phyloP scores from a whole-genome alignment of 1,140 invertebrate species.

The Drosophila ogumai region DNA sequence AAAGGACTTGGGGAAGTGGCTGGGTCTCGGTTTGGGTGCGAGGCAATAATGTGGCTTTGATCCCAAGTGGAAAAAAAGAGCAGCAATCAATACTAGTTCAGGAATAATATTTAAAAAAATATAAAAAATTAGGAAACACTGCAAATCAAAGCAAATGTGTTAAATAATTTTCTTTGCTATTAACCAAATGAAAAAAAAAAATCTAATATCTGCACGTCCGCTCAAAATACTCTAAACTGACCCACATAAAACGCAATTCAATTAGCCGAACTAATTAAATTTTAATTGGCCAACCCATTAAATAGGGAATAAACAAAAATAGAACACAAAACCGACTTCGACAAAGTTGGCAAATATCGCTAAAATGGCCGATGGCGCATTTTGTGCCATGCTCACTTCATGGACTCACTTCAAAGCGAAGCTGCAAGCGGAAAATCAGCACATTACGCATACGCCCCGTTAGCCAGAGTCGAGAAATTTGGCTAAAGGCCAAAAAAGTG shows the following conservation, averaged over 20 bases:
- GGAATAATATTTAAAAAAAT: not conserved
- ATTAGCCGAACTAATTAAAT: constrained; percentile 38
- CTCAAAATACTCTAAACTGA: constrained; percentile 1
- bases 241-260: constrained; percentile 31
- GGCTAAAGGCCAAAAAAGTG: constrained; percentile 65
- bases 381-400: constrained; percentile 20
- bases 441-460: constrained; percentile 69
- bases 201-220: not conserved
- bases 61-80: not conserved
- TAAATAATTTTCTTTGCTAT: not conserved
- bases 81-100: not conserved
- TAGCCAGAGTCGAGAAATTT: constrained; percentile 37
- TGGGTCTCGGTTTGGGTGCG: not conserved
- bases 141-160: not conserved
- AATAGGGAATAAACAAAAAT: constrained; percentile 14
- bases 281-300: constrained; percentile 39
- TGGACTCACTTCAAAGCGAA: constrained; percentile 43
- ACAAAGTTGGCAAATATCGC: constrained; percentile 28
- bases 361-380: constrained; percentile 35
- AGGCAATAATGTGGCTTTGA: not conserved
- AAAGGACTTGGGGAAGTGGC: not conserved
- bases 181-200: not conserved
- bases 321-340: constrained; percentile 1
- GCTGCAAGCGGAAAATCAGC: constrained; percentile 2
- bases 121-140: no score